Evolutionary conservation across 2,888 invertebrate genomes (phyloP).

Genomic region (Timandra comae): DNA sequence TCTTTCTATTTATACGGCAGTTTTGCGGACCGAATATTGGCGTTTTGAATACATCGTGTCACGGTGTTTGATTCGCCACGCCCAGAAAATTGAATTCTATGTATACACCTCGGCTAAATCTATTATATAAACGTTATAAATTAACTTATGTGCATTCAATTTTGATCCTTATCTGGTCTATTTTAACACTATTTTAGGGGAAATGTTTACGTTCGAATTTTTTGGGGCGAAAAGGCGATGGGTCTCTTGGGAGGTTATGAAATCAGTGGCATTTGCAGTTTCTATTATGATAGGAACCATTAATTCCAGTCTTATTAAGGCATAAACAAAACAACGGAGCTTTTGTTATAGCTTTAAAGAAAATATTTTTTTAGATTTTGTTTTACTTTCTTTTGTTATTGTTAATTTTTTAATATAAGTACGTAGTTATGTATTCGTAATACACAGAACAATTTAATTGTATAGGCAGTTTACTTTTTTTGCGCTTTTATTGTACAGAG

Average conservation of each 20-base stretch:
- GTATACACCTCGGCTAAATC: slow-evolving; percentile 59
- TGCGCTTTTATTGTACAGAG: too few species aligned
- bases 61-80: slow-evolving; percentile 75
- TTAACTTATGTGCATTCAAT: slow-evolving; percentile 17
- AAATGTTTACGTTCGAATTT: slow-evolving; percentile 29
- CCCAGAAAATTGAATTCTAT: slow-evolving; percentile 74
- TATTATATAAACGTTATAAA: slow-evolving; percentile 44
- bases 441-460: too few species aligned
- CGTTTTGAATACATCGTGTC: slow-evolving; percentile 74
- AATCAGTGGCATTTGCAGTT: slow-evolving; percentile 83
- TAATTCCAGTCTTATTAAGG: slow-evolving; percentile 74
- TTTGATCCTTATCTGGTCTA: slow-evolving; percentile 27
- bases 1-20: slow-evolving; percentile 64
- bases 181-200: slow-evolving; percentile 31
- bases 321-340: slow-evolving; percentile 62
- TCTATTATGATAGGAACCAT: slow-evolving; percentile 77
- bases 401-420: background rate
- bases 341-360: slow-evolving; percentile 25
- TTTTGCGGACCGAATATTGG: slow-evolving; percentile 65
- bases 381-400: slow-evolving; percentile 2
- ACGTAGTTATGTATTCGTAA: too few species aligned
- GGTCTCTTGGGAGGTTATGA: slow-evolving; percentile 77
- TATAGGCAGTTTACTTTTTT: too few species aligned
- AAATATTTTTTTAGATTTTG: slow-evolving; percentile 4
- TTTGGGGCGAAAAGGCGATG: slow-evolving; percentile 71